Base-by-base conservation (phyloP, 2,888 invertebrate genomes). In the Schrankia costaestrigalis region DNA sequence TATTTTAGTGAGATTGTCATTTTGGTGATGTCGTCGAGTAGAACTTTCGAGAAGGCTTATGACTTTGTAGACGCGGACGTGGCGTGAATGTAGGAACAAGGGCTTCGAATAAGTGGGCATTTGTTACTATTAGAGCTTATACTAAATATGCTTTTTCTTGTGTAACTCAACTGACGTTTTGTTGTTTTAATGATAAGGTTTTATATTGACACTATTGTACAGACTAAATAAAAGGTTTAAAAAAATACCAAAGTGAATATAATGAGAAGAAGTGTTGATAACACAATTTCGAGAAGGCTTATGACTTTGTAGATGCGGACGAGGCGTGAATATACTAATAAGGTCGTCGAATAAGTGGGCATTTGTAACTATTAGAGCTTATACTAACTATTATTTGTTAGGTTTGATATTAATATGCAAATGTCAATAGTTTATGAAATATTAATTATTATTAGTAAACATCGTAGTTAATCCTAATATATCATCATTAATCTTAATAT, bases 201-300 rank as follows among this genome's bases (percentile, higher is more conserved):
- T n/a, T n/a, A n/a, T n/a, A n/a, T n/a, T n/a, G n/a, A n/a, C n/a
- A n/a, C n/a, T n/a, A n/a, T n/a, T n/a, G n/a, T n/a, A n/a, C n/a
- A n/a, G n/a, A n/a, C n/a, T n/a, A n/a, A n/a, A n/a, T n/a, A n/a
- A n/a, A n/a, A n/a, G n/a, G n/a, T n/a, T n/a, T n/a, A n/a, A n/a
- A n/a, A n/a, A n/a, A n/a, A n/a, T n/a, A n/a, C n/a, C n/a, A n/a
- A n/a, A n/a, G n/a, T n/a, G n/a, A n/a, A n/a, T n/a, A n/a, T n/a
- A n/a, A n/a, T n/a, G n/a, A n/a, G n/a, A n/a, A n/a, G n/a, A n/a
- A n/a, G n/a, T n/a, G n/a, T n/a, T n/a, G n/a, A n/a, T n/a, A n/a
- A n/a, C n/a, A n/a, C n/a, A n/a, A n/a, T 63, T 56, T 48, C 19
- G 40, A 35, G 31, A 31, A 42, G 54, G 63, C 64, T 69, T 69